phyloP scores from a whole-genome alignment of 1,140 invertebrate species.

The Bombus confusus region DNA sequence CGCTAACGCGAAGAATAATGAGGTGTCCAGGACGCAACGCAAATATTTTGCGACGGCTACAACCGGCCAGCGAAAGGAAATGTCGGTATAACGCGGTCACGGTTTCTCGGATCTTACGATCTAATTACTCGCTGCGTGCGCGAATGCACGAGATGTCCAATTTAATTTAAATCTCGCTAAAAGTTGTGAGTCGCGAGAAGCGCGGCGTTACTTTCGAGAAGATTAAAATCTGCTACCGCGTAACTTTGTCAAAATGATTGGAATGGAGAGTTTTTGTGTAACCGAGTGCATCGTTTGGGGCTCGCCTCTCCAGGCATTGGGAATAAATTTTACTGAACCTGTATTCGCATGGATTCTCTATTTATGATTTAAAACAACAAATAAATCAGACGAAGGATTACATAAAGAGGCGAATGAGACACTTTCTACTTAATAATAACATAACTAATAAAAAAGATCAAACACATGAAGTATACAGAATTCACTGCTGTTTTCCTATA shows the following conservation, averaged over 20 bases:
- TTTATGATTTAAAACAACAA: neutral
- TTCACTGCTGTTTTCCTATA: neutral
- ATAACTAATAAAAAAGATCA: neutral
- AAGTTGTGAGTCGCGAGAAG: neutral
- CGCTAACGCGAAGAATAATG: neutral
- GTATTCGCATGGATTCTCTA: neutral
- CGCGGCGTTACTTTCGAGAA: neutral
- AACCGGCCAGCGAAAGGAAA: neutral
- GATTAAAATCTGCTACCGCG: slow-evolving; percentile 17
- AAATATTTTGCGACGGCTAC: slow-evolving; percentile 26
- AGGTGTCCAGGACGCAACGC: neutral
- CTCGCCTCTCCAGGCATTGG: neutral
- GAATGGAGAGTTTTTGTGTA: neutral
- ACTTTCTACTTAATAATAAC: neutral
- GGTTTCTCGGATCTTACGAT: slow-evolving; percentile 22
- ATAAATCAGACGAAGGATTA: neutral
- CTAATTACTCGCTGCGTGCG: slow-evolving; percentile 23
- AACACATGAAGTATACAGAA: neutral
- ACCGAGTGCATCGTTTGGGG: neutral
- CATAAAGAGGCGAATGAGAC: neutral
- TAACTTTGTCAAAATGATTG: slow-evolving; percentile 2
- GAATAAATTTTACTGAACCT: neutral
- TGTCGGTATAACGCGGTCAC: neutral
- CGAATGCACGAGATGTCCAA: slow-evolving; percentile 17
- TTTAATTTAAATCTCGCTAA: slow-evolving; percentile 36